Conservation (phyloP, 92 coral and sea anemone genomes). For the Heteractis magnifica region DNA sequence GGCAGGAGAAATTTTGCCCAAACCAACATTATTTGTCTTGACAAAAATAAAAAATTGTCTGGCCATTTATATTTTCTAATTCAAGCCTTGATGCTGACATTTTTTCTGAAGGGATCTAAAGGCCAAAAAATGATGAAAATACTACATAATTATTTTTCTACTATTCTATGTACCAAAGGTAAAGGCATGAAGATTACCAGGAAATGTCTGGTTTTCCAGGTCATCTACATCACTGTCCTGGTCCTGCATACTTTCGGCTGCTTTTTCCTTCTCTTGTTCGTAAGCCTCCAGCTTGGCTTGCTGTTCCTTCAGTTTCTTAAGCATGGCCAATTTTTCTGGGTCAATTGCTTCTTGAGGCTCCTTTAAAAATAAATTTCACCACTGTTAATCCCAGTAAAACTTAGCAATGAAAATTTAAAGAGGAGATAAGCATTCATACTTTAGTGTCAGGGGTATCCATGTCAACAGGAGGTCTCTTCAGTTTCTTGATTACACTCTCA, state of each 20-base stretch:
- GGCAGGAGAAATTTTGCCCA: no score
- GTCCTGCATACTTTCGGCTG: constrained; percentile 57
- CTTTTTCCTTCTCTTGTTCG: constrained; percentile 56
- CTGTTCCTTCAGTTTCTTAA: constrained; percentile 59
- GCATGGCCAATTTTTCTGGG: constrained; percentile 57
- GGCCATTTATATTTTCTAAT: no score
- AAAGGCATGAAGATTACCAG: constrained; percentile 53
- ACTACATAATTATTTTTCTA: not conserved
- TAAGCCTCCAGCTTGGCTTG: constrained; percentile 70
- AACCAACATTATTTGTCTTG: not conserved
- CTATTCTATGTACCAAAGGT: no score
- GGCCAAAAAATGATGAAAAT: not conserved
- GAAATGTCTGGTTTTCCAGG: constrained; percentile 82
- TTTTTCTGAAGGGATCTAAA: no score
- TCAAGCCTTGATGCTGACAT: no score
- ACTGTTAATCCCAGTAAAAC: not conserved
- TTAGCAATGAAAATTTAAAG: not conserved
- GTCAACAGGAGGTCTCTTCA: constrained; percentile 53
- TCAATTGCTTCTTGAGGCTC: constrained; percentile 11
- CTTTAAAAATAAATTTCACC: not conserved
- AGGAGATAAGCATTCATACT: not conserved
- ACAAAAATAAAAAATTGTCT: not conserved
- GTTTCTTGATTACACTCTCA: constrained; percentile 65
- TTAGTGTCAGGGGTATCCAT: not conserved
- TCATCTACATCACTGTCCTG: constrained; percentile 97